These are phyloP conservation scores for Pachymerium ferrugineum DNA, from an alignment of 2,888 invertebrate genomes.

Conservation along the genomic window DNA sequence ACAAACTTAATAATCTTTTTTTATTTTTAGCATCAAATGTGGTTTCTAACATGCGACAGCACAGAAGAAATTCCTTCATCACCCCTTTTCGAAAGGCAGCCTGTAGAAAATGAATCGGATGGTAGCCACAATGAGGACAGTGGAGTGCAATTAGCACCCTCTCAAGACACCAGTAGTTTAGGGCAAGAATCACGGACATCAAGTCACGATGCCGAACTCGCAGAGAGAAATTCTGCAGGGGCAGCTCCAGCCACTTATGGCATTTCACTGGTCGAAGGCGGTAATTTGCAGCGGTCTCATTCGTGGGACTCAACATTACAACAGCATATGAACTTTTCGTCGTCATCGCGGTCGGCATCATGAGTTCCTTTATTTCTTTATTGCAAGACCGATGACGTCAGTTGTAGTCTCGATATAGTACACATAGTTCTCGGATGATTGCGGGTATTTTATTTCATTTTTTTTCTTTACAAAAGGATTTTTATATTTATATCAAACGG, in stretches of 20 bases:
- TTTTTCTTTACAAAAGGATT: background rate
- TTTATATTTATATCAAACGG: background rate
- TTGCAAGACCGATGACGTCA: background rate
- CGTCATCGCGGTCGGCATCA: background rate
- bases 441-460: constrained; percentile 36
- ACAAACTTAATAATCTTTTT: background rate
- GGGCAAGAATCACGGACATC: background rate
- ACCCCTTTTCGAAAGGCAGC: background rate
- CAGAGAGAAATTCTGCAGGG: background rate
- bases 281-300: background rate
- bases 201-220: background rate
- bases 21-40: background rate
- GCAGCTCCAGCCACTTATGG: background rate
- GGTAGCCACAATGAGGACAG: constrained; percentile 25
- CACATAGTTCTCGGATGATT: constrained; percentile 34
- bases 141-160: constrained; percentile 18
- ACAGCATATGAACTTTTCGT: background rate
- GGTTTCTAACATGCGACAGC: background rate
- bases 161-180: background rate
- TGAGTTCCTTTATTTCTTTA: background rate
- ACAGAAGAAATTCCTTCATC: background rate
- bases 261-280: background rate
- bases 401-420: background rate
- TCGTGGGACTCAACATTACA: constrained; percentile 23
- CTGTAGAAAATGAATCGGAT: background rate